Conservation (phyloP, 2,888 invertebrate species). For the Pedicia rivosa region DNA sequence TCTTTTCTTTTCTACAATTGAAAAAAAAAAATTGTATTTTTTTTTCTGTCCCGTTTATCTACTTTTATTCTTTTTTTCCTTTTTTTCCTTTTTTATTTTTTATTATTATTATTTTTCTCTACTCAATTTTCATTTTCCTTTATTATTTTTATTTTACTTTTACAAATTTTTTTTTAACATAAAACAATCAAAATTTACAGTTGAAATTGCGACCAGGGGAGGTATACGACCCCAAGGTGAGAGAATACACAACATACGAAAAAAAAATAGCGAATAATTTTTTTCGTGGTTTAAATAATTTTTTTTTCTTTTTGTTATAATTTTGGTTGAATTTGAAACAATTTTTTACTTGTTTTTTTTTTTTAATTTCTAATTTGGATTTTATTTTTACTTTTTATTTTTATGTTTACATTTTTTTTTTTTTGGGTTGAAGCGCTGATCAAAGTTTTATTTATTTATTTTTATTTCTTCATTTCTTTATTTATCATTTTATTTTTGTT, state of each 20-base stretch:
- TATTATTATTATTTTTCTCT: neutral
- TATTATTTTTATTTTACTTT: constrained; percentile 7
- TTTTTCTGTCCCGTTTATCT: no score
- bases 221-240: constrained; percentile 57
- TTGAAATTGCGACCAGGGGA: constrained; percentile 61
- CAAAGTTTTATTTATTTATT: no score
- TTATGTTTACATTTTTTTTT: constrained; percentile 24
- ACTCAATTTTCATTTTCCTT: no score
- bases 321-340: neutral
- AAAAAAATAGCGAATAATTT: constrained; percentile 6
- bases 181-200: no score
- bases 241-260: constrained; percentile 12
- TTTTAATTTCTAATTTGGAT: no score
- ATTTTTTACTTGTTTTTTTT: neutral
- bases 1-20: no score
- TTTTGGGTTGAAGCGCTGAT: constrained; percentile 37
- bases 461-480: constrained; percentile 28
- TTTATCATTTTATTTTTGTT: constrained; percentile 14
- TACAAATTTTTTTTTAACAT: no score
- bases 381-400: no score
- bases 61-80: no score
- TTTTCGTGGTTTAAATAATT: neutral
- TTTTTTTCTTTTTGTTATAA: constrained; percentile 3
- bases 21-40: no score
- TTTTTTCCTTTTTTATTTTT: neutral